A percentile compares a stretch with the other conserved stretches of the same genome.
Conservation (phyloP, 2,113 vertebrate species). For the Paramisgurnus dabryanus region DNA sequence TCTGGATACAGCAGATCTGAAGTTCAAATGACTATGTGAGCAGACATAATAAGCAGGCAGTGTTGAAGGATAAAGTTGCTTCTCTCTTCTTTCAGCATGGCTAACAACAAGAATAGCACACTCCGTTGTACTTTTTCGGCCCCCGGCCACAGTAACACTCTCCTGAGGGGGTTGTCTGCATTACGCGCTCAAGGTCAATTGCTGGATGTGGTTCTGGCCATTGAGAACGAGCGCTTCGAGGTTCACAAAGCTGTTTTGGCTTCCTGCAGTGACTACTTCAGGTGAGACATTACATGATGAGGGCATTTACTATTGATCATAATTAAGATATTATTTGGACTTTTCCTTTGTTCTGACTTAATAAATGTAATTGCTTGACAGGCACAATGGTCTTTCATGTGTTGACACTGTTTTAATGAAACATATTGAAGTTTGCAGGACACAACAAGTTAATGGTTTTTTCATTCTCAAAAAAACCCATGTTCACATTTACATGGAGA, state of each 20-base stretch:
- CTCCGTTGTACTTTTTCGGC: conserved; percentile 94
- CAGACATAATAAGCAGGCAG: background rate
- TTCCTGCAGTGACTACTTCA: conserved; percentile 98
- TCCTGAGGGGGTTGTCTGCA: conserved; percentile 89
- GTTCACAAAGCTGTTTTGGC: conserved; percentile 97
- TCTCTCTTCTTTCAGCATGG: conserved; percentile 80
- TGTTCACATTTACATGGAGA: too few relatives aligned
- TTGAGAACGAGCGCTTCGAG: conserved; percentile 90
- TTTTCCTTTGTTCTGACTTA: too few relatives aligned
- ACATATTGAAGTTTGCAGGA: too few relatives aligned
- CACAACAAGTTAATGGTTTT: too few relatives aligned
- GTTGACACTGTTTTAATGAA: too few relatives aligned
- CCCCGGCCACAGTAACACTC: conserved; percentile 86
- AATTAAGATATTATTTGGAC: too few relatives aligned
- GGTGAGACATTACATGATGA: conserved; percentile 70
- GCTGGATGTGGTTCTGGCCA: conserved; percentile 89
- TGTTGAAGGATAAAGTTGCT: conserved; percentile 11
- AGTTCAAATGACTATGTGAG: conserved; percentile 24
- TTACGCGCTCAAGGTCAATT: conserved; percentile 91
- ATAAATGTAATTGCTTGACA: too few relatives aligned
- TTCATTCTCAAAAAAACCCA: too few relatives aligned
- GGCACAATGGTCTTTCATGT: too few relatives aligned
- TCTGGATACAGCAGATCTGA: background rate
- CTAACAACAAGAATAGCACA: conserved; percentile 88
- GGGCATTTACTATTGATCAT: background rate